phyloP scores from a whole-genome alignment of 23 tunicate genomes.

The Styela plicata region DNA sequence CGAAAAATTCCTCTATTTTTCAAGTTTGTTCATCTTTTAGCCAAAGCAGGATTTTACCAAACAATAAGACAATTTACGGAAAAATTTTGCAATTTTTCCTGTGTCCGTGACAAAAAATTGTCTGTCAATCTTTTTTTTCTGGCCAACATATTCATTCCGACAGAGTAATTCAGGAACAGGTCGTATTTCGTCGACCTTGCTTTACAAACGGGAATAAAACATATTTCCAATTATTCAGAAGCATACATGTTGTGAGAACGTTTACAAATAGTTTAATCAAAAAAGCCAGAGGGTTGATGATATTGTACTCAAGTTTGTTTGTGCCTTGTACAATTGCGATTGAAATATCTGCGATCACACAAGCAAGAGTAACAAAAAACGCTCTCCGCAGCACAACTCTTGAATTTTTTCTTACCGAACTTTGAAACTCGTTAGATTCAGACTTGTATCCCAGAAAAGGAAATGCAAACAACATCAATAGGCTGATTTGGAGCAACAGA shows the following conservation, averaged over 20 bases:
- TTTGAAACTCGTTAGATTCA: background rate
- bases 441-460: background rate
- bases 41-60: no score
- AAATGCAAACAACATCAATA: background rate
- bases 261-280: background rate
- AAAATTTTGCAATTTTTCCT: no score
- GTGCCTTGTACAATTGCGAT: background rate
- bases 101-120: no score
- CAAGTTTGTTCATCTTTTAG: no score
- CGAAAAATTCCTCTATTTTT: no score
- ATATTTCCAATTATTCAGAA: background rate
- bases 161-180: no score
- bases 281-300: background rate
- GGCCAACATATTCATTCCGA: no score
- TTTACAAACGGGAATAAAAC: conserved; percentile 2
- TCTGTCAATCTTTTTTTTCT: no score
- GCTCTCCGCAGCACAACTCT: background rate
- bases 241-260: background rate
- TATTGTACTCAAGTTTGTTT: background rate
- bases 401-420: background rate
- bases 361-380: background rate
- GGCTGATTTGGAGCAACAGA: background rate
- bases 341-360: background rate
- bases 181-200: no score
- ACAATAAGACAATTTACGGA: no score